phyloP scores from a whole-genome alignment of 1,140 invertebrate genomes.

The Gryllus bimaculatus region DNA sequence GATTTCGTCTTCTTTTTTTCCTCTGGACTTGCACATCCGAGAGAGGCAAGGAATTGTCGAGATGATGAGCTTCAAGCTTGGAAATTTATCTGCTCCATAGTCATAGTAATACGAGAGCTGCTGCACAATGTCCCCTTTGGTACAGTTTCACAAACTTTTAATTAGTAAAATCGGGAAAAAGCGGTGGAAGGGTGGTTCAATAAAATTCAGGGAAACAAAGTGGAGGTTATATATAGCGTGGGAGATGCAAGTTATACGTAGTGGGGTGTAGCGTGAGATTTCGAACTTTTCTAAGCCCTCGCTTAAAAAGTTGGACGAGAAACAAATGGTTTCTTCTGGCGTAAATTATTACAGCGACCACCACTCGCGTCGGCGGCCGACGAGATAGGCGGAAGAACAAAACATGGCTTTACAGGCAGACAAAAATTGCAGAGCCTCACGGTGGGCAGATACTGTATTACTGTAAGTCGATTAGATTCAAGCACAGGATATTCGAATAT shows the following conservation, averaged over 20 bases:
- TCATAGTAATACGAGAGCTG: constrained; percentile 1
- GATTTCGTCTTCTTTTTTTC: constrained; percentile 2
- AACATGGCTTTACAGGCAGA: too few species aligned
- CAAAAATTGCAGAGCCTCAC: too few species aligned
- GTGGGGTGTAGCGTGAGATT: neutral
- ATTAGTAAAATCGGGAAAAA: constrained; percentile 15
- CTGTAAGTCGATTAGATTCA: too few species aligned
- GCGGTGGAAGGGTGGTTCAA: neutral
- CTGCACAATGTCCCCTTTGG: constrained; percentile 15
- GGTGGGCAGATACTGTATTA: too few species aligned
- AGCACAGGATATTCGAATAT: too few species aligned
- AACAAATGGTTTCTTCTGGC: too few species aligned
- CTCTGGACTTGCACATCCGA: neutral
- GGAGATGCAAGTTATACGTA: neutral
- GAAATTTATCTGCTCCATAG: constrained; percentile 9
- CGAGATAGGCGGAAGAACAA: too few species aligned
- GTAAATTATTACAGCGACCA: too few species aligned
- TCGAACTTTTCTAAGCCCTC: too few species aligned
- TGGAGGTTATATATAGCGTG: constrained; percentile 7
- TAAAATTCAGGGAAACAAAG: constrained; percentile 10
- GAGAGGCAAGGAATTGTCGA: neutral
- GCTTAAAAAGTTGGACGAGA: too few species aligned
- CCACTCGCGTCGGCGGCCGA: too few species aligned
- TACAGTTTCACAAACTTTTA: constrained; percentile 18
- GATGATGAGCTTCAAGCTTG: constrained; percentile 12